Evolutionary conservation across 2,113 vertebrate genomes (phyloP), one percentile per base, ranked within the genome.

Genomic region (Scomber japonicus): DNA sequence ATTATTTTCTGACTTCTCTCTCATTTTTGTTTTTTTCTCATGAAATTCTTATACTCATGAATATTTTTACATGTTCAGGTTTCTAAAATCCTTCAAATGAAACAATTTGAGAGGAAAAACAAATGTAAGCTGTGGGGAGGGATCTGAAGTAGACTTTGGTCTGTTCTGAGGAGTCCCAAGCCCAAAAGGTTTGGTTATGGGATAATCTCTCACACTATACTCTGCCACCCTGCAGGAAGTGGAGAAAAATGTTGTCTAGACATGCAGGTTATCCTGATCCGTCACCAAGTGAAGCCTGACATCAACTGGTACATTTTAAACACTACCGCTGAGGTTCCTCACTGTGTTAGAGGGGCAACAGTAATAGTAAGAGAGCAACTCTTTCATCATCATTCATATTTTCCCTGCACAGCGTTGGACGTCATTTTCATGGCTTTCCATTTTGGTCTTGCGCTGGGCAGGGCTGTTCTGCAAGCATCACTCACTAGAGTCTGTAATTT

Each of bases 401-500:
- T 78, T 77, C 81, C 50, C 71, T 16, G 17, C 10, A 64, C 3
- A 0, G 19, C 6, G 27, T 60, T 68, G 19, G 61, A 59, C 8
- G 21, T 65, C 50, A 62, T 69, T 57, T 60, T 55, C 31, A 56
- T 40, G 10, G 16, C 16, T 61, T 49, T 70, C 71, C 79, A 64
- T 60, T 31, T 13, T 82, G 72, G 72, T 75, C 24, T 17, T 16
- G 50, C 70, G 53, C 59, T 35, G 55, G 66, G 62, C 63, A 0
- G 4, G 11, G 27, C 66, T 73, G 46, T 14, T 45, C n/a, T 49
- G 11, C 54, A 66, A 55, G 63, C 46, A 40, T 14, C 1, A 14
- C 31, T 64, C 21, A 40, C 17, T 61, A 57, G 10, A 80, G 68
- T 24, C 82, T 87, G 55, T 89, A 68, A 85, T 87, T 85, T 75